Evolutionary conservation across 2,888 invertebrate genomes (phyloP), one percentile per base, ranked within the genome.

Genomic region (Acrocyrtus sp.): DNA sequence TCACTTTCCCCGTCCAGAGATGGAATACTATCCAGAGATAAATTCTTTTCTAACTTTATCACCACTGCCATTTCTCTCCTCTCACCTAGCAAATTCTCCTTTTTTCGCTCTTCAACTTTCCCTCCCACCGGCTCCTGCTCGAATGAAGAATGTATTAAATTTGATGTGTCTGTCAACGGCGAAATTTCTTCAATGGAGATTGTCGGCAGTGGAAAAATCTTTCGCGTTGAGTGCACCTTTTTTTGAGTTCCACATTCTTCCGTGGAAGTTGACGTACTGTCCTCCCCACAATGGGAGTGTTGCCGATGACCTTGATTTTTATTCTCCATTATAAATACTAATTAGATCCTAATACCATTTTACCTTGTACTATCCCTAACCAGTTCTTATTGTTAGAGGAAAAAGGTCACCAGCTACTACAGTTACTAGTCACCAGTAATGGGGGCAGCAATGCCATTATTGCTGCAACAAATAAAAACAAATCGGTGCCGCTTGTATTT

Each of bases 181-280:
- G 61, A 29, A 12, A 45, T 51, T 27, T 69, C 69, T 19, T 69
- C 69, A 1, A 69, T 41, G 8, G 61, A 69, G 17, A 68, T 60
- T n/a, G 53, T 47, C 22, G 68, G 68, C 47, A 69, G 15, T 27
- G 41, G 24, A 29, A 27, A 51, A 60, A 60, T 21, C 27, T 2
- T 19, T 24, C 8, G 19, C 24, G 34, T 12, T 5, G 56, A 27
- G 10, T 27, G 24, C n/a, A 17, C n/a, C 8, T n/a, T 15, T 17
- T 15, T 12, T 45, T 50, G 50, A n/a, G 21, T 53, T 17, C 8
- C 19, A 41, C 17, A 53, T 17, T 6, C 29, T 3, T 17, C 10
- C 15, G 53, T 27, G 17, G 53, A 41, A 15, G 41, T 15, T 34
- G 56, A 41, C 1, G 54, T 17, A 17, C 6, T 15, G 15, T 6